Base-by-base conservation (phyloP, 2,888 invertebrate species). In the Nymphalis urticae region DNA sequence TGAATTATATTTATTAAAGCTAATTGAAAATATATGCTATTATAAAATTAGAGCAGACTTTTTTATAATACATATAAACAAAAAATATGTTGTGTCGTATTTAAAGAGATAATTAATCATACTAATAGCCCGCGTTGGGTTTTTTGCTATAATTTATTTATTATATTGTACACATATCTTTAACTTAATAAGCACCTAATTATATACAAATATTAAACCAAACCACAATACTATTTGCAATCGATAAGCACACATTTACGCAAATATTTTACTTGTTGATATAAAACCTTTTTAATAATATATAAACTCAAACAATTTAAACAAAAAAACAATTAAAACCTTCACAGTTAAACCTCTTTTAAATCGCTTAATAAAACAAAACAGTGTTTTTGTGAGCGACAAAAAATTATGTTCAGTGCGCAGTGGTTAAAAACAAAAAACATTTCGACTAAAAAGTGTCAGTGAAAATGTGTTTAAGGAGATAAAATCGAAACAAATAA, bases 401-500 rank as follows among this genome's bases (percentile, higher is more conserved):
- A 58, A 58, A 58, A 50, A 50, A 48, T 56, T 21, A 67, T 62
- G 67, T 51, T 56, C 60, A 60, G 54, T 63, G 59, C 63, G 48
- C 67, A 71, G 67, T 72, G 69, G 24, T 68, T 54, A 50, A 68
- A 60, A 68, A 71, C 60, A 62, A 65, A 56, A 64, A 64, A 53
- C 69, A 66, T 63, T 48, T 70, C 67, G 72, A 72, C 72, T 67
- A 68, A 69, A 74, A 56, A 60, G 71, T 71, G 73, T 58, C 68
- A 75, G 77, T 77, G 77, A 56, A 75, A 75, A 82, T 84, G 83
- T 80, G 79, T 80, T 80, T 77, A 71, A 78, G 79, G 72, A 78
- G 80, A 82, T 84, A 82, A 79, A 77, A 75, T 76, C 75, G 76
- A 67, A 76, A 75, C 75, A 79, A 82, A 76, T 78, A 78, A 81